Base-by-base conservation (phyloP, 1,140 invertebrate species). In the Copidosoma floridanum region DNA sequence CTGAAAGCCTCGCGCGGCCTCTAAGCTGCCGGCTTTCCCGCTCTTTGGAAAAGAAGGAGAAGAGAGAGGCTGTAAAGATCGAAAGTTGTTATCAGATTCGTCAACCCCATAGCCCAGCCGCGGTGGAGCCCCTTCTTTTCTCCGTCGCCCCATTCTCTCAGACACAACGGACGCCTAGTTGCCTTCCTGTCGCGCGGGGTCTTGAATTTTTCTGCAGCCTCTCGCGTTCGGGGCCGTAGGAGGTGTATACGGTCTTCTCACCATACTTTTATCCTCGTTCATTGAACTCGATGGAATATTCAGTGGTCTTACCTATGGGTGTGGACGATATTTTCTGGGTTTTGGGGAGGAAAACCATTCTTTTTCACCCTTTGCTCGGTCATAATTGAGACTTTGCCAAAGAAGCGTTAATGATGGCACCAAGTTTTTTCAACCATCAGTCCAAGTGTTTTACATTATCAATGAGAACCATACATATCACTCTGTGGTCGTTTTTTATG, bases 41-140 rank as follows among this genome's bases (percentile, higher is more conserved):
- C 29, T 37, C 32, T 52, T 48, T 40, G n/a, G 32, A 29, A 47
- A 54, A 54, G 20, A 46, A 57, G 38, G 5, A 35, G 24, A 26
- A 23, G 52, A 11, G 4, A 54, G 32, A 20, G 20, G 26, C 47
- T 26, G 18, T 58, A 56, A 67, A 65, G 66, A 68, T 68, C 61
- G 65, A 69, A 66, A 57, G 65, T 61, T 4, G 55, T 69, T 71
- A 70, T 70, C 68, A 67, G 68, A 70, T 70, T 61, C 48, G 38
- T 51, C 58, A 62, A 59, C 61, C 64, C 65, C 53, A n/a, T n/a
- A n/a, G n/a, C n/a, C n/a, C n/a, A n/a, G n/a, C n/a, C n/a, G n/a
- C n/a, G n/a, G n/a, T n/a, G n/a, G n/a, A n/a, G n/a, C n/a, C n/a
- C n/a, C n/a, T n/a, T n/a, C 51, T 29, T 48, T 44, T 48, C 20